Evolutionary conservation across 2,797 vertebrate genomes (phyloP).

Genomic region (Crenuchus spilurus): DNA sequence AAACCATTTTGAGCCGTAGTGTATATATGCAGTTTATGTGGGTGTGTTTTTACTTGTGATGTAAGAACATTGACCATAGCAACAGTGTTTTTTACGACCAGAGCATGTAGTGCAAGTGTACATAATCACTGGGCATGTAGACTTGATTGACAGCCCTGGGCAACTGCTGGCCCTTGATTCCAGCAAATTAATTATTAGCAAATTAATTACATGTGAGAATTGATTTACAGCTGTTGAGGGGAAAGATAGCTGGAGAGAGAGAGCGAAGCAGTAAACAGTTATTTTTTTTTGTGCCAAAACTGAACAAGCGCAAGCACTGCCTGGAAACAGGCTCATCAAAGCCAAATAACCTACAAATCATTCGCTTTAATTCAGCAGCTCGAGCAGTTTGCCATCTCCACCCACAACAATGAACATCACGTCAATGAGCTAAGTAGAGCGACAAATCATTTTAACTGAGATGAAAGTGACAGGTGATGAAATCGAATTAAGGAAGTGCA

Average conservation of each 20-base stretch:
- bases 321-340: constrained; percentile 21
- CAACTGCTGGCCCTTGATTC: not conserved
- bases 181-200: constrained; percentile 12
- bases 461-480: constrained; percentile 40
- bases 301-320: constrained; percentile 6
- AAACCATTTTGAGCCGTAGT: too few relatives aligned
- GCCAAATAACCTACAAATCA: constrained; percentile 27
- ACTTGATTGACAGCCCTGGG: constrained; percentile 20
- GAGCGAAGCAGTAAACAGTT: not conserved
- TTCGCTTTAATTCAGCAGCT: constrained; percentile 19
- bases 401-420: constrained; percentile 19
- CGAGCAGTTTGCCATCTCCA: constrained; percentile 16
- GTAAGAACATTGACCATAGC: too few relatives aligned
- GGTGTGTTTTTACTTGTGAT: too few relatives aligned
- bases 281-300: constrained; percentile 25
- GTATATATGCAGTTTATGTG: too few relatives aligned
- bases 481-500: constrained; percentile 22
- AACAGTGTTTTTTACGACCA: constrained; percentile 42
- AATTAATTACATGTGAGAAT: constrained; percentile 33
- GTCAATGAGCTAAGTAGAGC: constrained; percentile 21
- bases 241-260: constrained; percentile 3
- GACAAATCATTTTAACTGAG: constrained; percentile 24
- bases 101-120: constrained; percentile 1
- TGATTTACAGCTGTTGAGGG: constrained; percentile 25
- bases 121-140: constrained; percentile 10